Evolutionary conservation across 64 coral and sea anemone species (phyloP).

Genomic region (Pachyseris speciosa): DNA sequence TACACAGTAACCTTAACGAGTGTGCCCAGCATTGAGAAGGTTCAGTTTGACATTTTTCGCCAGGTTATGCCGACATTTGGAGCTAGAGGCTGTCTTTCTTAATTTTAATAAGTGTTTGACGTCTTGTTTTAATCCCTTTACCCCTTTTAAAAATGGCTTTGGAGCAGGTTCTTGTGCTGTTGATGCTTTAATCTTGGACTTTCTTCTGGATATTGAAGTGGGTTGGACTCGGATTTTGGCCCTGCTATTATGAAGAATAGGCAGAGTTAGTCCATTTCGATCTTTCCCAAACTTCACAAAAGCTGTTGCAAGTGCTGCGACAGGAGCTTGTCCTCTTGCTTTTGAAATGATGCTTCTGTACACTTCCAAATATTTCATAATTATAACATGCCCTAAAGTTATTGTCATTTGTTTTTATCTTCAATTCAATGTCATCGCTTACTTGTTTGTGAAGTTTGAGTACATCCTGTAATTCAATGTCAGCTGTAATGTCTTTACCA

Average conservation of each 20-base stretch:
- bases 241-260: slow-evolving; percentile 31
- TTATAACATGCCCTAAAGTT: slow-evolving; percentile 51
- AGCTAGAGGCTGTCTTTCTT: slow-evolving; percentile 31
- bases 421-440: slow-evolving; percentile 35
- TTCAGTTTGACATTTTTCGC: slow-evolving; percentile 33
- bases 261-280: not conserved
- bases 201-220: slow-evolving; percentile 37
- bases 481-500: not conserved
- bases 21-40: slow-evolving; percentile 24
- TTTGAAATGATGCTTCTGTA: slow-evolving; percentile 50
- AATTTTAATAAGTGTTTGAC: not conserved
- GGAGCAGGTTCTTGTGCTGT: not conserved
- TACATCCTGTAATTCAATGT: not conserved
- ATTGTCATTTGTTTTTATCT: slow-evolving; percentile 23
- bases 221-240: slow-evolving; percentile 44
- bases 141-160: slow-evolving; percentile 9
- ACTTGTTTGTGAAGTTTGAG: slow-evolving; percentile 64
- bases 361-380: slow-evolving; percentile 27
- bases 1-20: too few relatives aligned
- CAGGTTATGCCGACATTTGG: not conserved
- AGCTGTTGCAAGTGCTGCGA: slow-evolving; percentile 41
- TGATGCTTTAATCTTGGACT: slow-evolving; percentile 35
- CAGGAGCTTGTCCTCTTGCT: slow-evolving; percentile 40
- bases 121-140: not conserved
- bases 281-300: slow-evolving; percentile 46